These are phyloP conservation scores for Mythimna vitellina DNA, from an alignment of 2,888 invertebrate genomes.

Conservation along the genomic window DNA sequence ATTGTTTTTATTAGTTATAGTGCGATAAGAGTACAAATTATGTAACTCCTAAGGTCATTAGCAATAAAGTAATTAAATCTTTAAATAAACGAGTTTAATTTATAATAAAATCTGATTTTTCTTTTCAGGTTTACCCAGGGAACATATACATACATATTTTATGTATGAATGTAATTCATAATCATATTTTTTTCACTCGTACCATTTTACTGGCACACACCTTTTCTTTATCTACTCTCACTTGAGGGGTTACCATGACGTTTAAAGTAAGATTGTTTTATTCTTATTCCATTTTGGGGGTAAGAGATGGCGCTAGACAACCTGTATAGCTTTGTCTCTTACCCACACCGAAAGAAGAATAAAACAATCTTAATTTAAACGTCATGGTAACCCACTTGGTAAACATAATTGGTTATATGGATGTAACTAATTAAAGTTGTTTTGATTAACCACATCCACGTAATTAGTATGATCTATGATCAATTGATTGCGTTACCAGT, in stretches of 20 bases:
- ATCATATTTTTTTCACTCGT: not conserved
- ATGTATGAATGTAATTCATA: not conserved
- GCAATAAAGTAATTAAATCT: constrained; percentile 46
- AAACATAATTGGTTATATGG: not conserved
- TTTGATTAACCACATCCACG: not conserved
- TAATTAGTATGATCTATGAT: not conserved
- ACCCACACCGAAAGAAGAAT: too few species aligned
- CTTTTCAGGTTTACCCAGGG: not conserved
- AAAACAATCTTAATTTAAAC: too few species aligned
- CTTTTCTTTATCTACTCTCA: not conserved
- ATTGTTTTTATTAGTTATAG: constrained; percentile 38
- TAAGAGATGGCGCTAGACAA: too few species aligned
- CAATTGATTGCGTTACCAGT: not conserved
- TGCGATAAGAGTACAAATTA: constrained; percentile 61
- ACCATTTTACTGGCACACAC: not conserved
- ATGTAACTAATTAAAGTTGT: not conserved
- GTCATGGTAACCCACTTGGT: too few species aligned
- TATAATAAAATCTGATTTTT: constrained; percentile 5
- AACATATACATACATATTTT: not conserved
- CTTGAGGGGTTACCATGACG: too few species aligned
- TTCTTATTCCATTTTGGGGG: too few species aligned
- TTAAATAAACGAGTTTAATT: constrained; percentile 37
- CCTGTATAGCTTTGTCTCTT: too few species aligned
- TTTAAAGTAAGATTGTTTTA: too few species aligned
- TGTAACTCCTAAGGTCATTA: constrained; percentile 59